A percentile compares a stretch with the other conserved stretches of the same genome.
Evolutionary conservation across 2,113 vertebrate species (phyloP).

Genomic region (Peromyscus leucopus): DNA sequence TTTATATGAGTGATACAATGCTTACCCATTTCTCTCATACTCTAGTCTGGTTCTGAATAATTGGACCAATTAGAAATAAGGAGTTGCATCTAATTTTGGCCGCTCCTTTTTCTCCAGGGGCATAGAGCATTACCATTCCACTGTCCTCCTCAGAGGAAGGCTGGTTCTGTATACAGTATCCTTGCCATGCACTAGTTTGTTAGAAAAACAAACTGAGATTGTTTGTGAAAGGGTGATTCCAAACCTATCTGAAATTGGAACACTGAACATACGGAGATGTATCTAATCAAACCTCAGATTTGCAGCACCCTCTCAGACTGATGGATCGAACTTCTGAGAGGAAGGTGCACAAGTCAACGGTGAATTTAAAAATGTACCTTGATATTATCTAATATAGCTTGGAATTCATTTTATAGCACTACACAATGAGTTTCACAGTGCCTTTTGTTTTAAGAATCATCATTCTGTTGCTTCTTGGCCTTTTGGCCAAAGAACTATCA

Average conservation of each 20-base stretch:
- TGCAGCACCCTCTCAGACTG: neutral
- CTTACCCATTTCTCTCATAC: constrained; percentile 24
- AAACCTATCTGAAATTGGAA: neutral
- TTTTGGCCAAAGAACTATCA: neutral
- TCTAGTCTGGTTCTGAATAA: constrained; percentile 42
- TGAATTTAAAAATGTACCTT: neutral
- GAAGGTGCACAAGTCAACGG: neutral
- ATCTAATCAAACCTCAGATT: neutral
- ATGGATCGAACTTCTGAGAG: neutral
- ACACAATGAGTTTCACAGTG: neutral
- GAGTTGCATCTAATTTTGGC: neutral
- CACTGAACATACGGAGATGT: neutral
- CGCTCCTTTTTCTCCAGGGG: neutral
- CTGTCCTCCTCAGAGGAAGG: neutral
- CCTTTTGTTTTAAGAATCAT: neutral
- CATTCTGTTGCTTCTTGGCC: neutral
- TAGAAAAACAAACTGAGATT: neutral
- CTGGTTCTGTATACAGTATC: neutral
- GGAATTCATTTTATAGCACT: neutral
- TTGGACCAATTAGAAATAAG: neutral
- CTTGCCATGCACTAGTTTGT: neutral
- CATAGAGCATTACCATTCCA: neutral
- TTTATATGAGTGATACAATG: neutral
- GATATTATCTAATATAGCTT: neutral
- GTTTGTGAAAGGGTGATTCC: neutral